Percentiles rank a stretch among this genome's conserved stretches.
These are phyloP conservation scores for Lerista edwardsae DNA, from an alignment of 2,797 vertebrate species.

Conservation along the genomic window DNA sequence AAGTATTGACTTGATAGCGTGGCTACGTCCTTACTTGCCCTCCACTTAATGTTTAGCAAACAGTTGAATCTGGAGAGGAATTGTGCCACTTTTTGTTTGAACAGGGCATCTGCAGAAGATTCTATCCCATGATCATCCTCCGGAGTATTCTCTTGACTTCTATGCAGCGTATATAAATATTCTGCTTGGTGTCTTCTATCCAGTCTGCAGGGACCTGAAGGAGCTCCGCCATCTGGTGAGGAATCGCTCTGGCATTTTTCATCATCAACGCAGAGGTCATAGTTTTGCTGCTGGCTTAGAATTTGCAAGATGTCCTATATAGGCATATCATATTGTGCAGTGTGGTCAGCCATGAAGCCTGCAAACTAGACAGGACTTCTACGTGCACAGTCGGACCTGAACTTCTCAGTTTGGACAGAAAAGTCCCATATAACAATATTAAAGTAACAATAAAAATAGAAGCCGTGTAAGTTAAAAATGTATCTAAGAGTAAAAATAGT, in stretches of 20 bases:
- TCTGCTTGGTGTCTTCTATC: constrained; percentile 95
- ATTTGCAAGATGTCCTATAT: not conserved
- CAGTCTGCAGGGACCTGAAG: constrained; percentile 92
- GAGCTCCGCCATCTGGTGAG: constrained; percentile 95
- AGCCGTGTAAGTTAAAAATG: no score
- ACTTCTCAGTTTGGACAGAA: no score
- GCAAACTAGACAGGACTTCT: not conserved
- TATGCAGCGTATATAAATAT: constrained; percentile 96
- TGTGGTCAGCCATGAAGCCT: not conserved
- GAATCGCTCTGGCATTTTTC: not conserved
- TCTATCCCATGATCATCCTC: constrained; percentile 86
- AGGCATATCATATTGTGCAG: not conserved
- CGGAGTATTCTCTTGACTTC: constrained; percentile 89
- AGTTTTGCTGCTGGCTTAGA: constrained; percentile 19
- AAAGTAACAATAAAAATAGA: no score
- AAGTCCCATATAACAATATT: no score
- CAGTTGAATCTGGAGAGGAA: constrained; percentile 4
- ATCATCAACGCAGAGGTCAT: not conserved
- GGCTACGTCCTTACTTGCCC: not conserved
- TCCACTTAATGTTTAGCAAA: not conserved
- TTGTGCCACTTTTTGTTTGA: constrained; percentile 36
- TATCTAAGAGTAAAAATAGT: no score
- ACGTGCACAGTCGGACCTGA: not conserved
- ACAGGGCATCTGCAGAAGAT: constrained; percentile 92
- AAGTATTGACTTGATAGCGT: not conserved